Conservation (phyloP, 2,113 vertebrate species). For the Paratilapia polleni region DNA sequence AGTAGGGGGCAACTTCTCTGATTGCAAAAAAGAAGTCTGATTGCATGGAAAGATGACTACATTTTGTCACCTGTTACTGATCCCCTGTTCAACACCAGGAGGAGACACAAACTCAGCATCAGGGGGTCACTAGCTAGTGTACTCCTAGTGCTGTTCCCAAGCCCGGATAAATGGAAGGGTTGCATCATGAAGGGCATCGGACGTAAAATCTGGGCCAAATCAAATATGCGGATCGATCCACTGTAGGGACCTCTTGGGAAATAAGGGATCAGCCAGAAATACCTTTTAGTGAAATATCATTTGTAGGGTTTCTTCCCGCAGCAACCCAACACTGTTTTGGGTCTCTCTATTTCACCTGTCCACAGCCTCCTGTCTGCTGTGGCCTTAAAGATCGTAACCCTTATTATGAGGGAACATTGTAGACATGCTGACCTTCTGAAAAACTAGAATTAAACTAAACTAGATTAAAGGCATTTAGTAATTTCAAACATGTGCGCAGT, state of each 20-base stretch:
- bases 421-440: background rate
- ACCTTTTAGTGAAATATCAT: background rate
- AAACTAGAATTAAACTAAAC: background rate
- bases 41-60: too few species aligned
- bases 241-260: too few species aligned
- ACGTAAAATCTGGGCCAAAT: background rate
- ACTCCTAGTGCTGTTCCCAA: background rate
- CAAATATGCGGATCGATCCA: background rate
- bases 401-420: background rate
- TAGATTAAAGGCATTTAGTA: background rate
- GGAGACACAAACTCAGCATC: too few species aligned
- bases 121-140: too few species aligned
- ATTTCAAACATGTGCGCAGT: background rate
- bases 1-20: background rate
- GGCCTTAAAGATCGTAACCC: background rate
- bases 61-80: background rate
- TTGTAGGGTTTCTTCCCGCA: background rate
- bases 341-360: conserved; percentile 27
- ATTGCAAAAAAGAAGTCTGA: background rate
- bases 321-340: background rate
- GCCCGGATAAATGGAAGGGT: background rate
- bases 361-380: background rate
- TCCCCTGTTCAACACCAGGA: background rate
- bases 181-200: too few species aligned
- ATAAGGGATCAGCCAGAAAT: background rate